Conservation (phyloP, 2,888 invertebrate species). For the Stomorhina lunata region DNA sequence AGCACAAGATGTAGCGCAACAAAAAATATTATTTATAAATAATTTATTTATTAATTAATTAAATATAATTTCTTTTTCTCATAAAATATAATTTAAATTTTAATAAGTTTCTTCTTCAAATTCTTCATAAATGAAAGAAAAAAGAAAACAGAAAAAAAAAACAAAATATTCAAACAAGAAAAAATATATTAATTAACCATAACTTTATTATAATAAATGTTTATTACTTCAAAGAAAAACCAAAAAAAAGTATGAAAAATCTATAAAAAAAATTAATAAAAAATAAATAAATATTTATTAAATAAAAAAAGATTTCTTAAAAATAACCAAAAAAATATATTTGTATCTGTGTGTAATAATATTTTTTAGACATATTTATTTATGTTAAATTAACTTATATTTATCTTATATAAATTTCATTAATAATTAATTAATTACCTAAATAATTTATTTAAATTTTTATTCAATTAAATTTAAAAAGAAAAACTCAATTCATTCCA, state of each 20-base stretch:
- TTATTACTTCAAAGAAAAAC: slow-evolving; percentile 57
- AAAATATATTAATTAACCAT: slow-evolving; percentile 65
- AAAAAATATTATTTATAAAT: slow-evolving; percentile 29
- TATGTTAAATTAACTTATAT: slow-evolving; percentile 57
- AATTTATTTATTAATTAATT: not conserved
- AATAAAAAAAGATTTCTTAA: slow-evolving; percentile 29
- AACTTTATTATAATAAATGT: slow-evolving; percentile 65
- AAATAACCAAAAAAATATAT: slow-evolving; percentile 59
- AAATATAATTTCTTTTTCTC: slow-evolving; percentile 38
- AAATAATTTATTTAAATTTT: slow-evolving; percentile 54
- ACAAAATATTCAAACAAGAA: slow-evolving; percentile 45
- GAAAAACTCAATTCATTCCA: slow-evolving; percentile 53
- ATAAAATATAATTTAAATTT: slow-evolving; percentile 33
- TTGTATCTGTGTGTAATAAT: slow-evolving; percentile 65
- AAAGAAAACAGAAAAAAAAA: slow-evolving; percentile 22
- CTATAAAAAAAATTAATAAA: slow-evolving; percentile 38
- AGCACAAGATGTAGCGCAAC: slow-evolving; percentile 61
- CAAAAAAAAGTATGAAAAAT: slow-evolving; percentile 41
- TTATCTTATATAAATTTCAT: slow-evolving; percentile 60
- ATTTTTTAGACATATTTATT: slow-evolving; percentile 63
- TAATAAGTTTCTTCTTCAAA: slow-evolving; percentile 43
- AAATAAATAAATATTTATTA: slow-evolving; percentile 46
- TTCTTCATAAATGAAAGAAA: slow-evolving; percentile 33
- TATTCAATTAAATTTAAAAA: slow-evolving; percentile 39
- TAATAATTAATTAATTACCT: slow-evolving; percentile 54